Conservation (phyloP, 2,888 invertebrate species). For the Ophioninae sp. region DNA sequence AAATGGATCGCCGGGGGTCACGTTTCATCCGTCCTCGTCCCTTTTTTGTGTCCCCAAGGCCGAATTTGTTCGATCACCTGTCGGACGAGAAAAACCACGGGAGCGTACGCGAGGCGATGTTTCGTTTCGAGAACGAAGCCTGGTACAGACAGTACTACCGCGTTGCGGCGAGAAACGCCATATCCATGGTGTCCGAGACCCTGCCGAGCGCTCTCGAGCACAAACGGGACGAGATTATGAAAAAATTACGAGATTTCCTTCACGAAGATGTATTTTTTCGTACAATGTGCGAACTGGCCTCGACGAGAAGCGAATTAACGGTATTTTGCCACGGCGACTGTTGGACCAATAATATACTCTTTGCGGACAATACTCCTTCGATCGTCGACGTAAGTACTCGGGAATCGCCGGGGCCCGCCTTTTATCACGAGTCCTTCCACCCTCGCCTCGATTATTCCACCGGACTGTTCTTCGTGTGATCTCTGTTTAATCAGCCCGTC, state of each 20-base stretch:
- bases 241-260: conserved; percentile 84
- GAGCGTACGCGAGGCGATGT: conserved; percentile 83
- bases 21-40: neutral
- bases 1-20: too few relatives aligned
- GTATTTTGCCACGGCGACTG: conserved; percentile 89
- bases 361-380: conserved; percentile 81
- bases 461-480: neutral
- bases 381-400: conserved; percentile 69
- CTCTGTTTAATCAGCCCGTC: conserved; percentile 81
- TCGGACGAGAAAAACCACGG: conserved; percentile 71
- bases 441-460: neutral
- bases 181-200: conserved; percentile 84
- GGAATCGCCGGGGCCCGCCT: too few relatives aligned
- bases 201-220: conserved; percentile 78
- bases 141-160: conserved; percentile 88
- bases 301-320: conserved; percentile 85
- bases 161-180: conserved; percentile 85
- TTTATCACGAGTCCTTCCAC: too few relatives aligned
- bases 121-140: conserved; percentile 85
- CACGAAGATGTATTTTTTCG: conserved; percentile 86
- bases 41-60: conserved; percentile 66
- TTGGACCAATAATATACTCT: conserved; percentile 89
- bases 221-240: conserved; percentile 82
- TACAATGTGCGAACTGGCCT: conserved; percentile 86
- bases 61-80: conserved; percentile 76